phyloP scores from a whole-genome alignment of 2,113 vertebrate genomes.

The Psammodynastes pulverulentus region DNA sequence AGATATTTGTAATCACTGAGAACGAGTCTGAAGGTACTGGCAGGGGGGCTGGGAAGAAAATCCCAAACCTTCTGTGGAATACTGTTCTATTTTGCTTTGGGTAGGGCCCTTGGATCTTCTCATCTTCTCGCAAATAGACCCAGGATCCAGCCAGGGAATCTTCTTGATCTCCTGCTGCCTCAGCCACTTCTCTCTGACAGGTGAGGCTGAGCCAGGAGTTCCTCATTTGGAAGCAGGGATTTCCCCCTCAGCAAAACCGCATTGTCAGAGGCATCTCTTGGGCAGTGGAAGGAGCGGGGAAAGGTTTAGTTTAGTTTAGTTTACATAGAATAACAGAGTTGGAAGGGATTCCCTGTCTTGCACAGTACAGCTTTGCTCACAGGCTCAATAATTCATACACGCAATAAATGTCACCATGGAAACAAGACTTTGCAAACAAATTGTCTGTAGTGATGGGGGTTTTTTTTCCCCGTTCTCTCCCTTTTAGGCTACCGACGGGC shows the following conservation, averaged over 20 bases:
- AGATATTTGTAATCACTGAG: accelerated
- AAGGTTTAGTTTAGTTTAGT: too few species aligned
- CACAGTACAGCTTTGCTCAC: not conserved
- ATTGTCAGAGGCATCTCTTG: conserved; percentile 19
- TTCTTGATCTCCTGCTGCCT: not conserved
- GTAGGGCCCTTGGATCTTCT: not conserved
- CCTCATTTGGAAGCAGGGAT: conserved; percentile 14
- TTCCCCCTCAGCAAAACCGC: conserved; percentile 17
- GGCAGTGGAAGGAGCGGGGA: too few species aligned
- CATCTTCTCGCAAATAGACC: not conserved
- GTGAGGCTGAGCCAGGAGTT: not conserved
- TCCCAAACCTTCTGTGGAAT: not conserved
- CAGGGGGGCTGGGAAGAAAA: not conserved
- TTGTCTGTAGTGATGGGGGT: not conserved
- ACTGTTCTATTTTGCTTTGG: not conserved
- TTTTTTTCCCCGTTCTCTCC: not conserved
- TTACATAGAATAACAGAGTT: too few species aligned
- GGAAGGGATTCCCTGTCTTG: not conserved
- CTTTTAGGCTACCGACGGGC: not conserved
- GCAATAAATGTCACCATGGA: conserved; percentile 37
- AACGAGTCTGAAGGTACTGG: not conserved
- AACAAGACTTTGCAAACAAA: not conserved
- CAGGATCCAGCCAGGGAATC: not conserved
- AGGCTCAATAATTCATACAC: not conserved
- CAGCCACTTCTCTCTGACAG: not conserved